Evolutionary conservation across 2,113 vertebrate genomes (phyloP).

Genomic region (Athene noctua): DNA sequence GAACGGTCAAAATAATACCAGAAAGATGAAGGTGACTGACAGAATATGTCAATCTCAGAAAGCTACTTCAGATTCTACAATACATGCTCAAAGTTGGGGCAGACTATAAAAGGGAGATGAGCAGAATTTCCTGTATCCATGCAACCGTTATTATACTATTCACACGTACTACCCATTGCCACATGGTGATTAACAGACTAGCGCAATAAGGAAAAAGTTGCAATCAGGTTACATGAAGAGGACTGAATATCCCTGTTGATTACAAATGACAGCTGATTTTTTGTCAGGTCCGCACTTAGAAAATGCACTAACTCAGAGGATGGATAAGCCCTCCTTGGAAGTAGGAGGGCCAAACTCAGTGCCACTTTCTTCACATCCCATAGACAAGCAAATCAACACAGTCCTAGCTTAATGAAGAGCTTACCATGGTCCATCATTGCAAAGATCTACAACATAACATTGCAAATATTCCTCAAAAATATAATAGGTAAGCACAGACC

Average conservation of each 20-base stretch:
- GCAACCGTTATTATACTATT: conserved; percentile 59
- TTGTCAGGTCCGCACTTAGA: conserved; percentile 20
- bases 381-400: neutral
- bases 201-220: conserved; percentile 35
- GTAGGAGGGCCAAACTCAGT: neutral
- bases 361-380: neutral
- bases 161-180: neutral
- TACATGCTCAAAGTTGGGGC: neutral
- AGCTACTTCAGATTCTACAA: neutral
- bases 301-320: neutral
- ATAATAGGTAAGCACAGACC: neutral
- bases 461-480: neutral
- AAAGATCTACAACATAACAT: neutral
- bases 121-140: conserved; percentile 53
- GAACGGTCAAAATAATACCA: neutral
- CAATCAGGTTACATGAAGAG: conserved; percentile 57
- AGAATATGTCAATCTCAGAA: neutral
- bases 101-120: neutral
- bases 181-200: conserved; percentile 36
- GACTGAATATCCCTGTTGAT: conserved; percentile 59
- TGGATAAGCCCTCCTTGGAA: neutral
- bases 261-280: conserved; percentile 52
- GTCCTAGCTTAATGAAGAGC: neutral
- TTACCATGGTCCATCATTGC: neutral
- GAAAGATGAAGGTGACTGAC: neutral